Evolutionary conservation across 1,140 invertebrate species (phyloP).

Genomic region (Pararge aegeria): DNA sequence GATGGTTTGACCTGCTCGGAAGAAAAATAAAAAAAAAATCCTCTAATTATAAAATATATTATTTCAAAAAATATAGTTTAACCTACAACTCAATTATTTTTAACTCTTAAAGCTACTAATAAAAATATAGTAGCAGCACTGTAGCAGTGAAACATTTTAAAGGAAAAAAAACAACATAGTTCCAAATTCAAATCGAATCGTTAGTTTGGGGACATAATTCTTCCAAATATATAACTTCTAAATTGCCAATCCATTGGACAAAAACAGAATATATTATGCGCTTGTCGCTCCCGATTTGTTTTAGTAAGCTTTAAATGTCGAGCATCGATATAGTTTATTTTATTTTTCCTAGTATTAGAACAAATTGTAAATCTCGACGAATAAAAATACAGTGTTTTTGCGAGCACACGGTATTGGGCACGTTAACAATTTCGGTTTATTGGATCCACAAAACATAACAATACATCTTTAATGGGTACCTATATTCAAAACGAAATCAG

Average conservation of each 20-base stretch:
- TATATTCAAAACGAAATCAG: too few relatives aligned
- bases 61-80: too few relatives aligned
- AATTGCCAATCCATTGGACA: background rate
- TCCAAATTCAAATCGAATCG: background rate
- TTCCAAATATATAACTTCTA: background rate
- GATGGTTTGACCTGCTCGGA: too few relatives aligned
- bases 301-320: conserved; percentile 11
- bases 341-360: conserved; percentile 8
- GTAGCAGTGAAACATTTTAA: too few relatives aligned
- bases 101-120: too few relatives aligned
- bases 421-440: background rate
- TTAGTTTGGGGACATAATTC: background rate
- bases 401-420: background rate
- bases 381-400: background rate
- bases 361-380: conserved; percentile 9
- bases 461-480: too few relatives aligned
- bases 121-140: too few relatives aligned
- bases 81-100: too few relatives aligned
- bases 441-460: background rate
- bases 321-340: conserved; percentile 6
- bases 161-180: too few relatives aligned
- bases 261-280: conserved; percentile 2
- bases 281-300: conserved; percentile 2
- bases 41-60: too few relatives aligned
- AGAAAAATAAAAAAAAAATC: too few relatives aligned